A percentile compares a stretch with the other conserved stretches of the same genome.
Conservation (phyloP, 2,888 invertebrate genomes). For the Holacanthella duospinosa region DNA sequence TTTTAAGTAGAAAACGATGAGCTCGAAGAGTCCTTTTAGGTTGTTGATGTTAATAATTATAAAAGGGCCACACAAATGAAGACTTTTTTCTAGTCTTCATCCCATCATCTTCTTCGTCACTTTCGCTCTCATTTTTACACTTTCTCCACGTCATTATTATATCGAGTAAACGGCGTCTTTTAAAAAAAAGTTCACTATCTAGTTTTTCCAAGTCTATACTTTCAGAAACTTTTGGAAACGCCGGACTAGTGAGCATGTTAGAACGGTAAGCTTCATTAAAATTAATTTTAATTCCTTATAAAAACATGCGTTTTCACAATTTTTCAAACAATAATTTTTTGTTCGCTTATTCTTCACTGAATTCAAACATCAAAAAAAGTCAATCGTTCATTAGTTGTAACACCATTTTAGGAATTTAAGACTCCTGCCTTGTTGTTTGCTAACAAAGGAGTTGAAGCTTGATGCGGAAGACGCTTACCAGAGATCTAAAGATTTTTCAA, state of each 20-base stretch:
- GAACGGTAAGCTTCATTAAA: neutral
- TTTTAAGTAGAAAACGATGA: too few relatives aligned
- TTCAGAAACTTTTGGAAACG: neutral
- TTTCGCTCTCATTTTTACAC: neutral
- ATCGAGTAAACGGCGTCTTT: too few relatives aligned
- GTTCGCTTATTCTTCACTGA: too few relatives aligned
- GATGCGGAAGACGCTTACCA: neutral
- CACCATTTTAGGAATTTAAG: neutral
- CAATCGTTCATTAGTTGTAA: neutral
- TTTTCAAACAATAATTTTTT: neutral
- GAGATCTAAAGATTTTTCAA: neutral
- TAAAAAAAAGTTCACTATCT: neutral
- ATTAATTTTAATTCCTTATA: neutral
- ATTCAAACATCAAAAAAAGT: neutral
- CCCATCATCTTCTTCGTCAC: neutral
- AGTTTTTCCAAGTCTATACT: neutral
- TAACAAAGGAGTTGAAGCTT: neutral
- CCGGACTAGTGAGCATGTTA: conserved; percentile 1
- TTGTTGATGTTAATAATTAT: neutral
- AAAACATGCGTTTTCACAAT: too few relatives aligned
- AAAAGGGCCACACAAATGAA: neutral
- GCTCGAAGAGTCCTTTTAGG: neutral
- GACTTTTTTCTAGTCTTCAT: neutral
- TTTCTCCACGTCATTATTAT: neutral
- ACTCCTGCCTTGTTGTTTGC: neutral